Percentiles rank a stretch among this genome's conserved stretches.
These are phyloP conservation scores for Chironex yamaguchii DNA, from an alignment of 30 jellyfish, hydroid and myxozoan species.

Conservation along the genomic window DNA sequence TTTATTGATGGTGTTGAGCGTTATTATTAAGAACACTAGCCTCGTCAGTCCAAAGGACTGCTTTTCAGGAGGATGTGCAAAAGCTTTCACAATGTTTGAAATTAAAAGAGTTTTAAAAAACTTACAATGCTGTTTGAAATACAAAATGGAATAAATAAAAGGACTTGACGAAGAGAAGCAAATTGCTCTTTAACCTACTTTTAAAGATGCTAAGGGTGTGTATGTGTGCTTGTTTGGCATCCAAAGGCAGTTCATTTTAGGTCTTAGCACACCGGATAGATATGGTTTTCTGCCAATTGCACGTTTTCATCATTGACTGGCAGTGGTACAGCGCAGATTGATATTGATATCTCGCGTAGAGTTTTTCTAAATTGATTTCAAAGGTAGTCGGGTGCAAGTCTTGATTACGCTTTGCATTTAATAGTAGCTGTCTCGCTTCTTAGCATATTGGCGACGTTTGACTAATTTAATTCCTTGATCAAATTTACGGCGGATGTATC, in stretches of 20 bases:
- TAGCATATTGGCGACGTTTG: background rate
- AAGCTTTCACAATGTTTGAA: too few species aligned
- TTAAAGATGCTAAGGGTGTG: conserved; percentile 13
- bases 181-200: background rate
- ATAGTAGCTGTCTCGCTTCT: conserved; percentile 21
- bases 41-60: too few species aligned
- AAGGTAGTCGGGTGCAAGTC: conserved; percentile 18
- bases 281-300: background rate
- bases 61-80: too few species aligned
- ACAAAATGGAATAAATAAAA: too few species aligned
- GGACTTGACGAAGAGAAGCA: too few species aligned
- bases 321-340: conserved; percentile 9
- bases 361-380: conserved; percentile 1
- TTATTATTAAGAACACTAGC: too few species aligned
- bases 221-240: conserved; percentile 20
- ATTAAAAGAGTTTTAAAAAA: too few species aligned
- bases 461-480: background rate
- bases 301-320: too few species aligned
- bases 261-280: background rate
- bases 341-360: conserved; percentile 1
- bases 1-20: too few species aligned
- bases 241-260: conserved; percentile 2
- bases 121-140: too few species aligned
- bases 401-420: background rate
- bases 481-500: background rate